Percentiles rank a stretch among this genome's conserved stretches.
These are phyloP conservation scores for Alcedo atthis DNA, from an alignment of 2,797 vertebrate genomes.

Conservation along the genomic window DNA sequence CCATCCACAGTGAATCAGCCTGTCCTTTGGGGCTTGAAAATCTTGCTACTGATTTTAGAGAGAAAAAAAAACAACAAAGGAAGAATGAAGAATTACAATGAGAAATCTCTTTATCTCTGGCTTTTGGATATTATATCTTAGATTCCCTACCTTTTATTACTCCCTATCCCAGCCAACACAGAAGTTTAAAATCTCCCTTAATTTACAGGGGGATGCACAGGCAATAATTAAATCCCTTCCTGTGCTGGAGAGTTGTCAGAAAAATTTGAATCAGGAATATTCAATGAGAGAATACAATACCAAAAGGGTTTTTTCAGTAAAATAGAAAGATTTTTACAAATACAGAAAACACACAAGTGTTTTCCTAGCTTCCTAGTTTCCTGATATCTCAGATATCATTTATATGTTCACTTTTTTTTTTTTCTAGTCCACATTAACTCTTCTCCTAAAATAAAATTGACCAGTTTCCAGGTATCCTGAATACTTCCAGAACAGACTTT, in stretches of 20 bases:
- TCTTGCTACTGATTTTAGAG: not conserved
- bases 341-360: not conserved
- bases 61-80: not conserved
- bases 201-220: not conserved
- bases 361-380: not conserved
- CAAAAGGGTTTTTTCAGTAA: not conserved
- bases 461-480: not conserved
- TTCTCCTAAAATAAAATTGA: not conserved
- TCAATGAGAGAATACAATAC: not conserved
- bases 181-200: not conserved
- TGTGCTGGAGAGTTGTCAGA: not conserved
- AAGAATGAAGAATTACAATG: not conserved
- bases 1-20: not conserved
- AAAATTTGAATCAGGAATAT: not conserved
- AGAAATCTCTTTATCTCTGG: not conserved
- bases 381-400: not conserved
- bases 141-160: not conserved
- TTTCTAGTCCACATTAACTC: not conserved
- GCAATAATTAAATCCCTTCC: not conserved
- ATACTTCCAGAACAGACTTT: not conserved
- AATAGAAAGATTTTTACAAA: not conserved
- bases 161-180: not conserved
- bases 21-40: not conserved
- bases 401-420: not conserved
- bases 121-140: not conserved